phyloP scores from a whole-genome alignment of 2,113 vertebrate genomes.

The Nettapus auritus region DNA sequence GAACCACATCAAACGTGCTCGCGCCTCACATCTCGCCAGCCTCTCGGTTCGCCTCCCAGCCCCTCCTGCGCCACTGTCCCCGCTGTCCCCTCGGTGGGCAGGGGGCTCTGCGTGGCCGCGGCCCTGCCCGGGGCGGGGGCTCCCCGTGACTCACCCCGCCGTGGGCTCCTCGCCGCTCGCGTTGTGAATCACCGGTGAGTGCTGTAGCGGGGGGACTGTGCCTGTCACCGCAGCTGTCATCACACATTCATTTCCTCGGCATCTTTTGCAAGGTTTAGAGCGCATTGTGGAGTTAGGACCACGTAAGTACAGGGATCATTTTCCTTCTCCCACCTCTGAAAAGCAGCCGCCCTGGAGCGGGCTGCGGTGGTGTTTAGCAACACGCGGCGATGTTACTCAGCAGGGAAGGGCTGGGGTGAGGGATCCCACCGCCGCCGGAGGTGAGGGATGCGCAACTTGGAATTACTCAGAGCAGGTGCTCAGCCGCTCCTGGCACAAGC shows the following conservation, averaged over 20 bases:
- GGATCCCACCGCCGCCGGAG: background rate
- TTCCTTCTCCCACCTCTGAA: conserved; percentile 40
- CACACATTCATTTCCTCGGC: background rate
- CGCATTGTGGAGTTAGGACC: background rate
- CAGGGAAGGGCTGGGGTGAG: background rate
- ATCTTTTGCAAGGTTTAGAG: conserved; percentile 25
- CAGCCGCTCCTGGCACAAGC: background rate
- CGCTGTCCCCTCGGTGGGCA: background rate
- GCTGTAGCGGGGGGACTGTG: background rate
- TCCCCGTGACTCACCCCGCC: background rate
- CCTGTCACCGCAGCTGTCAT: background rate
- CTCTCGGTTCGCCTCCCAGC: background rate
- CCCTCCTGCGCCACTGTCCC: background rate
- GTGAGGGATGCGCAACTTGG: background rate
- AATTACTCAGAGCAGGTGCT: accelerated
- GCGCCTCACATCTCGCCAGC: accelerated
- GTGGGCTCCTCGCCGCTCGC: background rate
- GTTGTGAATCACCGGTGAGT: background rate
- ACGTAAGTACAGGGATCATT: conserved; percentile 45
- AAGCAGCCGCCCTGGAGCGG: background rate
- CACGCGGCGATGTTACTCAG: background rate
- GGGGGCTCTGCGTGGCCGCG: background rate
- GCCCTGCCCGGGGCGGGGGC: background rate
- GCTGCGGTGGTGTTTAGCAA: conserved; percentile 27
- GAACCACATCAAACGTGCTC: background rate